Evolutionary conservation across 2,797 vertebrate species (phyloP), one percentile per base, ranked within the genome.

Genomic region (Eremophila alpestris): DNA sequence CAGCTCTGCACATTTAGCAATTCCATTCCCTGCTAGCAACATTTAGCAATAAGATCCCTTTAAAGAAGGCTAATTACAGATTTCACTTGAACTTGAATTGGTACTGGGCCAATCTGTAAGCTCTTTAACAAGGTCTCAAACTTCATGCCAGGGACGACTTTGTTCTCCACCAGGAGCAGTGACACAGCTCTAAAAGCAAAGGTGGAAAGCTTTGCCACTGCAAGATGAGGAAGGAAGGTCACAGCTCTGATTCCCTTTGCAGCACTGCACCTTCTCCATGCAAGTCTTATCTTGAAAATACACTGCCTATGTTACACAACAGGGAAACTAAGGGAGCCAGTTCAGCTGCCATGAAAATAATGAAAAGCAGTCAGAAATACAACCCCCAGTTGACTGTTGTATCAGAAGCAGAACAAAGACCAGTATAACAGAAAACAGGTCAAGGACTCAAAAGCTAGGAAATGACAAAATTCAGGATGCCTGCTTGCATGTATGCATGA

Each of bases 11-110:
- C 7, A 5, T 71, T 63, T 24, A 70, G 38, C 38, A 82, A 62
- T 40, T 90, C 52, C 76, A 56, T 67, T 71, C 76, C 65, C 77
- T 73, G 34, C 45, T 89, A 86, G 65, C 62, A 88, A 41, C 89
- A 91, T 83, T 36, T 92, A 46, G 58, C 65, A 95, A 52, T 75
- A 84, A 83, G 41, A 81, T n/a, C 36, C 8, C 22, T 89, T 83
- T 69, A 90, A 92, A 94, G 56, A 77, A n/a, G 54, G 24, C 38
- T 89, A 95, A 93, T 84, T 94, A 84, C 36, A 87, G 43, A 86
- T 64, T 95, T 87, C 34, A 52, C 30, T 78, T 76, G 58, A 92
- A 49, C 45, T 90, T 40, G 89, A 90, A 55, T 45, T 83, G 67
- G 48, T 77, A 63, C 34, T 36, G 18, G n/a, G 62, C 63, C 13